Evolutionary conservation across 2,888 invertebrate species (phyloP), one percentile per base, ranked within the genome.

Genomic region (Leptinotarsa haldemani): DNA sequence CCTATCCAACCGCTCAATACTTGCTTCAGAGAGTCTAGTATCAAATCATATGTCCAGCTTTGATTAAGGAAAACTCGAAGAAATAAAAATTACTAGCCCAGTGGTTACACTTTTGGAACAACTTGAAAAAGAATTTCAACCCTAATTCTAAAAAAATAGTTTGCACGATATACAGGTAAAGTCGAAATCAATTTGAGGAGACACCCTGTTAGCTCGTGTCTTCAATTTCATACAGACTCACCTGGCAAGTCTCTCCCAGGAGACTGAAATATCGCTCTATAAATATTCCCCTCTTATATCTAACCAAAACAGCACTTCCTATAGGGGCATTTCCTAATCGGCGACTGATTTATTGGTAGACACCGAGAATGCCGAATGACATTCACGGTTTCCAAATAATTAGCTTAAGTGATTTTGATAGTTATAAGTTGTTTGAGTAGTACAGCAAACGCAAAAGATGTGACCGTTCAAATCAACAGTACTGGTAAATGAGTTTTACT

Each of bases 181-280:
- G 20, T 3, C 22, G 15, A 56, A 9, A 53, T 22, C 7, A 16
- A 3, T 25, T 61, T n/a, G 18, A 25, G 7, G 9, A 40, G 40
- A 30, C 61, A 61, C 40, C 16, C 30, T 40, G n/a, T 25, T n/a
- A 30, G 61, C 61, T 61, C 40, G 61, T 61, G 61, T 12, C 40
- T 61, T 40, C 15, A 40, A 61, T 30, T 30, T 9, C 61, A n/a
- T 40, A n/a, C 30, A 7, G 40, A n/a, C 61, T 61, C 30, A 61
- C 61, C 61, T 61, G 40, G 61, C 61, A 7, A 40, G n/a, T n/a
- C 16, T 16, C n/a, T 61, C 18, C 12, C 40, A 20, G 46, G 52
- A 69, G 65, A 66, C 74, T 52, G 67, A 74, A 70, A 74, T 70
- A 74, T 56, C 74, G 52, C 58, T 56, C 66, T 70, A 70, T 70